A percentile compares a stretch with the other conserved stretches of the same genome.
Conservation (phyloP, 2,113 vertebrate species). For the Manacus vitellinus region DNA sequence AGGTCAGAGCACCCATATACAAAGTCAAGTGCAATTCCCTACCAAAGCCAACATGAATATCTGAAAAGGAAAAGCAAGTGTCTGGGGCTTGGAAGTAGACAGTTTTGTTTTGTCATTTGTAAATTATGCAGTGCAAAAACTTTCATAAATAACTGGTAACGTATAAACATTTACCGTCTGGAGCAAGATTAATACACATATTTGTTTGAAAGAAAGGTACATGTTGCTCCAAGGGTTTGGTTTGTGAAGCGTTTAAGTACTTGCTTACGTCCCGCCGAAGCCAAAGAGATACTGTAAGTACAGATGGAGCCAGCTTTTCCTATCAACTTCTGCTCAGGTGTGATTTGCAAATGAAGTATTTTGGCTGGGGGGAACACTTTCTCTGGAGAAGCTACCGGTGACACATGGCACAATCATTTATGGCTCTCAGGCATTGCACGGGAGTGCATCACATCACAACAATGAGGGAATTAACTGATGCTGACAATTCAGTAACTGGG, state of each 20-base stretch:
- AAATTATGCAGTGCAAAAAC: constrained; percentile 36
- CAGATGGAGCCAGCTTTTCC: background rate
- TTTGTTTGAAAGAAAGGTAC: background rate
- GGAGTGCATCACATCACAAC: background rate
- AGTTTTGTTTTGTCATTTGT: constrained; percentile 1
- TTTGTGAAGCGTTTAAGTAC: background rate
- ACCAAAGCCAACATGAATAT: background rate
- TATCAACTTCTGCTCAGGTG: constrained; percentile 22
- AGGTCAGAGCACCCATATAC: background rate
- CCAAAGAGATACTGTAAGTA: background rate
- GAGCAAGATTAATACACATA: constrained; percentile 14
- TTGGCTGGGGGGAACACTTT: background rate
- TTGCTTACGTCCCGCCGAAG: background rate
- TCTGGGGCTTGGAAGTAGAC: background rate
- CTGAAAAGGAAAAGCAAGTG: background rate
- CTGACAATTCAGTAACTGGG: constrained; percentile 23
- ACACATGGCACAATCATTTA: background rate
- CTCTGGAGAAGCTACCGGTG: constrained; percentile 2
- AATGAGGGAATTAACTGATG: background rate
- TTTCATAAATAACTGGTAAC: constrained; percentile 41
- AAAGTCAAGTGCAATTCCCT: background rate
- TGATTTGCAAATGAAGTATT: constrained; percentile 52
- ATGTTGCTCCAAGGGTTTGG: background rate
- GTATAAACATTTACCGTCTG: constrained; percentile 39
- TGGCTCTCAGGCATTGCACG: background rate